These are phyloP conservation scores for Ispidina picta DNA, from an alignment of 2,797 vertebrate genomes.

Conservation along the genomic window DNA sequence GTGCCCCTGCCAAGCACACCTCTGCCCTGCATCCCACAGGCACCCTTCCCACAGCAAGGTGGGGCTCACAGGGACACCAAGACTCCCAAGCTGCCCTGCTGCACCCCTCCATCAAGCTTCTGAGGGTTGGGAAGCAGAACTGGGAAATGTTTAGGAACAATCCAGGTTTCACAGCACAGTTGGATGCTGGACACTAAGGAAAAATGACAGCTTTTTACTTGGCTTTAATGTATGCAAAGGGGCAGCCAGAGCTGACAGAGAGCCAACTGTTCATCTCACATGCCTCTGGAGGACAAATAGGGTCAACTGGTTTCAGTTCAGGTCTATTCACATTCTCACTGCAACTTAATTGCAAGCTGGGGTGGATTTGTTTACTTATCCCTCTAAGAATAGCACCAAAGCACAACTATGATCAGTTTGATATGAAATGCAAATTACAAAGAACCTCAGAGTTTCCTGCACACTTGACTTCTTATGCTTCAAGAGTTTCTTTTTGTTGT, in stretches of 20 bases:
- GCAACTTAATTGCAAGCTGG: background rate
- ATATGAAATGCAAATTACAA: background rate
- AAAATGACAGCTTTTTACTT: background rate
- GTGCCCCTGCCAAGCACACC: background rate
- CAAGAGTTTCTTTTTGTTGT: background rate
- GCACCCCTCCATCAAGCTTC: background rate
- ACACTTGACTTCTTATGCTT: background rate
- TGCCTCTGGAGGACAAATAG: background rate
- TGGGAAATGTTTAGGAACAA: background rate
- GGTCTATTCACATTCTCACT: background rate
- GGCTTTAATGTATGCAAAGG: background rate
- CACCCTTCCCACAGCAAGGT: background rate
- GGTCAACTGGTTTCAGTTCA: background rate
- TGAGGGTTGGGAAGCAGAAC: accelerated
- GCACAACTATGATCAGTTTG: background rate
- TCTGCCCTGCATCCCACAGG: background rate
- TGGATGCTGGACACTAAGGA: background rate
- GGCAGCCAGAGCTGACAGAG: background rate
- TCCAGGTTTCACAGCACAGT: background rate
- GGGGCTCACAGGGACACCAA: background rate
- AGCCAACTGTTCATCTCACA: accelerated
- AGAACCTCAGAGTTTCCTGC: background rate
- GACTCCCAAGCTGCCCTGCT: background rate
- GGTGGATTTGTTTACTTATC: background rate
- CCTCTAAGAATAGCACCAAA: background rate